Evolutionary conservation across 2,797 vertebrate species (phyloP), one percentile per base, ranked within the genome.

Genomic region (Enteromius viviparus): DNA sequence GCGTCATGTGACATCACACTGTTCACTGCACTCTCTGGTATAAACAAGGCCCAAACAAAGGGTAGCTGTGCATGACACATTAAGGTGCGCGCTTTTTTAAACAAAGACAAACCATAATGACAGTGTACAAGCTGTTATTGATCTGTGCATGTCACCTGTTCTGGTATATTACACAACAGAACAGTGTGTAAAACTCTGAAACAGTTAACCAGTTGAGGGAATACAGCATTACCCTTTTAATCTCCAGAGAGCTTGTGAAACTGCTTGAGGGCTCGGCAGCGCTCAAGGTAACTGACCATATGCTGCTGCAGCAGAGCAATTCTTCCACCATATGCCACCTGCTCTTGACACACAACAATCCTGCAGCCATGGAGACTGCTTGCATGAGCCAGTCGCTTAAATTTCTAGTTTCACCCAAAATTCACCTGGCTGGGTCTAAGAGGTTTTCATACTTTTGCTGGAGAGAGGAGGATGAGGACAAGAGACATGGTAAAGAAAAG

Each of bases 201-300:
- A 64, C 8, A 64, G 40, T 78, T 60, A 79, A 49, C 75, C 76
- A 70, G 80, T 78, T 80, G 29, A 66, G 62, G 81, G 51, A 65
- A 60, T 81, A 77, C 26, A 23, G 82, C 74, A 81, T 87, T 85
- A 87, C 74, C 66, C 23, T 78, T 71, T 76, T 87, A 88, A 88
- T 89, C 87, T 81, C 34, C 45, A 72, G 77, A 74, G 49, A 64
- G 79, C 85, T 81, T 84, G 80, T 26, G 65, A 83, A 85, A 77
- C 62, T 49, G 40, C 55, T 81, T 42, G 62, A 64, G 60, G 26
- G 60, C 60, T 64, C 14, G 1, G 60, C 51, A 69, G 71, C 12
- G 32, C 64, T 82, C 70, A 82, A 76, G 68, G 74, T 87, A 85
- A 85, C 81, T 85, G 77, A 85, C 87, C 89, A 89, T 90, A 88